Percentiles rank a stretch among this genome's conserved stretches.
These are phyloP conservation scores for Tetramorium bicarinatum DNA, from an alignment of 2,888 invertebrate genomes.

Conservation along the genomic window DNA sequence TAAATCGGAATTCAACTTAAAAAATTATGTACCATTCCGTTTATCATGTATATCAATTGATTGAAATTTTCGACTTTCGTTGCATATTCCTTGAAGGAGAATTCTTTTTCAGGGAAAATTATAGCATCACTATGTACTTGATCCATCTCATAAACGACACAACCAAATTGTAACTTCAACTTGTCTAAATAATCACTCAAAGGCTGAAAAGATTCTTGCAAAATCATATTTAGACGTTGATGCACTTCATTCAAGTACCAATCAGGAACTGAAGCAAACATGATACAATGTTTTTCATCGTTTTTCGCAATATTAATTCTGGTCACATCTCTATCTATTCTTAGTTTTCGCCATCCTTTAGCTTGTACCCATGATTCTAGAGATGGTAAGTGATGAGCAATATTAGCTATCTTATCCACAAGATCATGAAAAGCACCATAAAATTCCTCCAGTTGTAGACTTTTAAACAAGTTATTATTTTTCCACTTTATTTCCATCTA, in stretches of 20 bases:
- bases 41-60: slow-evolving; percentile 75
- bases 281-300: too few species aligned
- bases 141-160: slow-evolving; percentile 88
- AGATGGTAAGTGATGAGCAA: slow-evolving; percentile 78
- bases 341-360: slow-evolving; percentile 42
- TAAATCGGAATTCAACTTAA: neutral
- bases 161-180: slow-evolving; percentile 88
- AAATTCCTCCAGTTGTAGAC: slow-evolving; percentile 76
- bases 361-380: slow-evolving; percentile 81
- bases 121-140: slow-evolving; percentile 85
- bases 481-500: slow-evolving; percentile 77
- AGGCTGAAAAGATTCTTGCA: slow-evolving; percentile 88
- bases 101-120: slow-evolving; percentile 86
- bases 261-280: slow-evolving; percentile 71
- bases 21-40: slow-evolving; percentile 77
- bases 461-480: slow-evolving; percentile 74
- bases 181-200: slow-evolving; percentile 88
- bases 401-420: slow-evolving; percentile 78
- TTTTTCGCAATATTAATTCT: slow-evolving; percentile 72
- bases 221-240: slow-evolving; percentile 87
- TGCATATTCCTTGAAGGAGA: slow-evolving; percentile 83
- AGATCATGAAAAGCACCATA: slow-evolving; percentile 75
- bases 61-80: slow-evolving; percentile 79
- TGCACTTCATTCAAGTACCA: slow-evolving; percentile 87
- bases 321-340: slow-evolving; percentile 2